These are phyloP conservation scores for Protobothrops mucrosquamatus DNA, from an alignment of 2,113 vertebrate species.

Conservation along the genomic window DNA sequence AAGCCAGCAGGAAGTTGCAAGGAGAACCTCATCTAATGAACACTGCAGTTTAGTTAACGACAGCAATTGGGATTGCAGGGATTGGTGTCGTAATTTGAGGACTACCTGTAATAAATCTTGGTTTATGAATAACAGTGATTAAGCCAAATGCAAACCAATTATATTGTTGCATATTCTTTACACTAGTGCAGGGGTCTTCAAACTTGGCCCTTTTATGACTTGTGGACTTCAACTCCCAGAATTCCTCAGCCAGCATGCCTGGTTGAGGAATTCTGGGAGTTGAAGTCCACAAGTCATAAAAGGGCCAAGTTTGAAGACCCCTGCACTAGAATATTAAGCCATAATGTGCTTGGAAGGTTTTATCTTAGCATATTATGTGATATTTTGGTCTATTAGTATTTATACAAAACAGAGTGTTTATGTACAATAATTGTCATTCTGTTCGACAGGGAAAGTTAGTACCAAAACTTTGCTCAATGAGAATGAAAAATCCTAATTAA, in stretches of 20 bases:
- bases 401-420: background rate
- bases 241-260: too few relatives aligned
- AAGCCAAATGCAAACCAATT: background rate
- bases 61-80: background rate
- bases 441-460: background rate
- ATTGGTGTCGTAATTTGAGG: background rate
- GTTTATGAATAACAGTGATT: background rate
- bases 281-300: too few relatives aligned
- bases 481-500: background rate
- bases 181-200: background rate
- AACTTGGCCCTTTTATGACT: too few relatives aligned
- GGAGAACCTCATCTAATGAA: background rate
- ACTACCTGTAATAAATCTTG: background rate
- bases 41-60: background rate
- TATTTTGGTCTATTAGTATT: background rate
- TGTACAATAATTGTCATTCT: background rate
- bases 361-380: background rate
- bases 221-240: too few relatives aligned
- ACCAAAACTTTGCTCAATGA: background rate
- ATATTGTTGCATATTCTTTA: background rate
- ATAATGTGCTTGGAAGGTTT: background rate
- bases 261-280: too few relatives aligned
- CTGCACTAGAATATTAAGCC: background rate
- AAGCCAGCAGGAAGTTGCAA: background rate
- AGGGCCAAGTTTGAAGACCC: too few relatives aligned